These are phyloP conservation scores for Sebastes ruberrimus DNA, from an alignment of 2,797 vertebrate genomes.

Conservation along the genomic window DNA sequence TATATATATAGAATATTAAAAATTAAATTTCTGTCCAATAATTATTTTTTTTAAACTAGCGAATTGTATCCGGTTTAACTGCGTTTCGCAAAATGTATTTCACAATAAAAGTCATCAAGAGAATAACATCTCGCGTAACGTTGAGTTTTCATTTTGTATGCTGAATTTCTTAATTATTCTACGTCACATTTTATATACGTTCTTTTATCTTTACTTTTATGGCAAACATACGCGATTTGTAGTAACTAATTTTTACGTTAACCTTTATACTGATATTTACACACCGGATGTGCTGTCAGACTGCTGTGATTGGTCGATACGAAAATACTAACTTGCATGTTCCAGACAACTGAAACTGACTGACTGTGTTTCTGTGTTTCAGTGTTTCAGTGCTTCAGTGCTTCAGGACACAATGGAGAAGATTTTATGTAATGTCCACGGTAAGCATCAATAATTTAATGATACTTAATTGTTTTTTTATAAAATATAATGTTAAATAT, in stretches of 20 bases:
- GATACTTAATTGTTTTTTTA: no score
- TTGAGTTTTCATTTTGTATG: fast-evolving
- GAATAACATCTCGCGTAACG: fast-evolving
- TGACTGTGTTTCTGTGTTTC: background rate
- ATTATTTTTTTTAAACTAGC: no score
- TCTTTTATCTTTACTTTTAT: fast-evolving
- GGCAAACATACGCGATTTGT: fast-evolving
- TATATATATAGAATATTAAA: background rate
- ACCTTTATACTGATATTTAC: constrained; percentile 4
- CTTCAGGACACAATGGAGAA: constrained; percentile 70
- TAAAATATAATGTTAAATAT: no score
- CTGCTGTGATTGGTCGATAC: constrained; percentile 58
- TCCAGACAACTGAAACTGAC: background rate
- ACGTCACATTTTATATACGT: fast-evolving
- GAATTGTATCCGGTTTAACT: constrained; percentile 22
- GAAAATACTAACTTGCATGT: background rate
- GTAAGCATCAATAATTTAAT: constrained; percentile 48
- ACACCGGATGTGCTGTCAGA: constrained; percentile 24
- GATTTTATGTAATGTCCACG: constrained; percentile 72
- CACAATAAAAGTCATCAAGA: constrained; percentile 23
- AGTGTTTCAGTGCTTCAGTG: no score
- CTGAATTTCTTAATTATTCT: fast-evolving
- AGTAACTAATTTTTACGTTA: fast-evolving
- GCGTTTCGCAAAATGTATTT: background rate
- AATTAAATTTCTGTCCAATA: no score